Evolutionary conservation across 1,140 invertebrate species (phyloP).

Genomic region (Euschistus heros): DNA sequence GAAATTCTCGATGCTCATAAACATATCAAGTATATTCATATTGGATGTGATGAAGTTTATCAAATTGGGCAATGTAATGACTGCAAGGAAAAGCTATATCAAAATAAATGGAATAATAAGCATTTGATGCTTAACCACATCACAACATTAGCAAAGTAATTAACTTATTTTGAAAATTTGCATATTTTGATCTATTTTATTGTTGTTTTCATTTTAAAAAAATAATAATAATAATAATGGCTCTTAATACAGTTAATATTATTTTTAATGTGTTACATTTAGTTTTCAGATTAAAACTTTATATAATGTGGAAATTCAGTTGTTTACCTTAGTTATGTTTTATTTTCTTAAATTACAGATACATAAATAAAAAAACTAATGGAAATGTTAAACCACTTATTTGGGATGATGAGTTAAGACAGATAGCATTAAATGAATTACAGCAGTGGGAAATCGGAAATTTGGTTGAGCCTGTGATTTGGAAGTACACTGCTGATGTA

Average conservation of each 20-base stretch:
- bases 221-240: not conserved
- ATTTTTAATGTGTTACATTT: not conserved
- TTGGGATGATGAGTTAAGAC: conserved; percentile 58
- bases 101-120: conserved; percentile 30
- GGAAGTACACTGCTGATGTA: conserved; percentile 31
- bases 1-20: conserved; percentile 35
- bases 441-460: conserved; percentile 37
- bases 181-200: not conserved
- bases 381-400: conserved; percentile 37
- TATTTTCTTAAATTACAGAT: conserved; percentile 4
- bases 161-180: not conserved
- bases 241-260: not conserved
- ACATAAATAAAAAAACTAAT: conserved; percentile 28
- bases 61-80: conserved; percentile 38
- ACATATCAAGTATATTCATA: conserved; percentile 33
- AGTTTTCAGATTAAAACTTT: not conserved
- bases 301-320: not conserved
- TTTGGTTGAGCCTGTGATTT: conserved; percentile 45
- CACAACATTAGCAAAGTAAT: conserved; percentile 13
- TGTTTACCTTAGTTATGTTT: not conserved
- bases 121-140: conserved; percentile 21
- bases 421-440: conserved; percentile 36
- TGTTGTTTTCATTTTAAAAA: not conserved
- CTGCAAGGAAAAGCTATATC: conserved; percentile 36
- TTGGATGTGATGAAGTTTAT: conserved; percentile 37